These are phyloP conservation scores for Sitophilus oryzae DNA, from an alignment of 1,140 invertebrate genomes.

Conservation along the genomic window DNA sequence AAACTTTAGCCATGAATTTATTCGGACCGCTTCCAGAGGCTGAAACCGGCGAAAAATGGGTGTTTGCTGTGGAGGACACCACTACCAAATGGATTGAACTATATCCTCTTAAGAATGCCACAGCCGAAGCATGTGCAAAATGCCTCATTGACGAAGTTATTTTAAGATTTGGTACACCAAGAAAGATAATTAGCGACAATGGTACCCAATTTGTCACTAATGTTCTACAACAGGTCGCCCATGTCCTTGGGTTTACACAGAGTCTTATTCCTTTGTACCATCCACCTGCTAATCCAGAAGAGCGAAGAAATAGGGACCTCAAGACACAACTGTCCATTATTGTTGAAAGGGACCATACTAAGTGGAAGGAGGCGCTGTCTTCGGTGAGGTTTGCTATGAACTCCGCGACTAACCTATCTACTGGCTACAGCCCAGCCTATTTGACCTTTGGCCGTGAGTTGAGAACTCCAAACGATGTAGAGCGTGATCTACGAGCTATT, in stretches of 20 bases:
- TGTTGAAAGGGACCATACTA: constrained; percentile 35
- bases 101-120: constrained; percentile 6
- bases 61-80: constrained; percentile 10
- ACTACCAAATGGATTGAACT: constrained; percentile 12
- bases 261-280: constrained; percentile 40
- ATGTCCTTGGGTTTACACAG: constrained; percentile 36
- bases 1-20: constrained; percentile 36
- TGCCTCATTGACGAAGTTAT: constrained; percentile 11
- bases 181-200: constrained; percentile 25
- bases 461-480: constrained; percentile 29
- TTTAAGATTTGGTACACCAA: constrained; percentile 11
- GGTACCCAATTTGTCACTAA: constrained; percentile 26
- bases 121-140: constrained; percentile 7
- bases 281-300: constrained; percentile 42
- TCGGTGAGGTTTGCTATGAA: constrained; percentile 45
- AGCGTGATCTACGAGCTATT: constrained; percentile 32
- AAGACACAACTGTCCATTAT: constrained; percentile 41
- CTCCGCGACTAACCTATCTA: constrained; percentile 39
- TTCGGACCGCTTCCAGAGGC: constrained; percentile 26
- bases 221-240: constrained; percentile 40
- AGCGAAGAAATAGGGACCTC: constrained; percentile 43
- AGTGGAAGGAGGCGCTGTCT: constrained; percentile 39
- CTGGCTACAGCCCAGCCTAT: constrained; percentile 43
- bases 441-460: constrained; percentile 38
- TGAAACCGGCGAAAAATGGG: constrained; percentile 1